Percentiles rank a stretch among this genome's conserved stretches.
phyloP scores from a whole-genome alignment of 2,888 invertebrate genomes.

The Ariolimax columbianus region DNA sequence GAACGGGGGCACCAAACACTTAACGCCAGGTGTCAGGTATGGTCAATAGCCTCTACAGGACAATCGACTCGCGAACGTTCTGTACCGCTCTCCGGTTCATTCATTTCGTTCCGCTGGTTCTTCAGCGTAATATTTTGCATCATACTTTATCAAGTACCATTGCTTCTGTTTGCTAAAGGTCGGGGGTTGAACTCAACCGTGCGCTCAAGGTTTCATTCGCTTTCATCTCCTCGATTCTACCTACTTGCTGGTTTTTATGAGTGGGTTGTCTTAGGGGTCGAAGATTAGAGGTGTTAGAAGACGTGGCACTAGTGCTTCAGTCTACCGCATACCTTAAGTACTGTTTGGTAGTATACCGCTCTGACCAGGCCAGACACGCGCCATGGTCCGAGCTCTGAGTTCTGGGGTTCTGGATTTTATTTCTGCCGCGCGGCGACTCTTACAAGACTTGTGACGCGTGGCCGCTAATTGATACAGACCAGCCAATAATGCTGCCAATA shows the following conservation, averaged over 20 bases:
- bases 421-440: not conserved
- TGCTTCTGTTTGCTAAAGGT: not conserved
- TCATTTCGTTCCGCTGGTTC: not conserved
- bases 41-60: not conserved
- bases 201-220: not conserved
- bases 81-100: not conserved
- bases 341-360: too few species aligned
- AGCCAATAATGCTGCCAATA: not conserved
- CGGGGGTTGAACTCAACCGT: not conserved
- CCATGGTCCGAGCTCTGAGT: not conserved
- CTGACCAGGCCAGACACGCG: not conserved
- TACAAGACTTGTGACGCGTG: not conserved
- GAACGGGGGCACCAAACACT: not conserved
- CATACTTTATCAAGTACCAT: not conserved
- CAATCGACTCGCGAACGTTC: not conserved
- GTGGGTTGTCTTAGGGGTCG: not conserved
- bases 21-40: not conserved
- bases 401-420: not conserved
- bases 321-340: not conserved
- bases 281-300: not conserved
- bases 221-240: not conserved
- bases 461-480: not conserved
- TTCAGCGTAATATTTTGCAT: not conserved
- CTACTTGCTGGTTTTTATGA: not conserved
- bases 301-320: not conserved